Evolutionary conservation across 2,113 vertebrate species (phyloP), one percentile per base, ranked within the genome.

Genomic region (Ophthalmolycus amberensis): DNA sequence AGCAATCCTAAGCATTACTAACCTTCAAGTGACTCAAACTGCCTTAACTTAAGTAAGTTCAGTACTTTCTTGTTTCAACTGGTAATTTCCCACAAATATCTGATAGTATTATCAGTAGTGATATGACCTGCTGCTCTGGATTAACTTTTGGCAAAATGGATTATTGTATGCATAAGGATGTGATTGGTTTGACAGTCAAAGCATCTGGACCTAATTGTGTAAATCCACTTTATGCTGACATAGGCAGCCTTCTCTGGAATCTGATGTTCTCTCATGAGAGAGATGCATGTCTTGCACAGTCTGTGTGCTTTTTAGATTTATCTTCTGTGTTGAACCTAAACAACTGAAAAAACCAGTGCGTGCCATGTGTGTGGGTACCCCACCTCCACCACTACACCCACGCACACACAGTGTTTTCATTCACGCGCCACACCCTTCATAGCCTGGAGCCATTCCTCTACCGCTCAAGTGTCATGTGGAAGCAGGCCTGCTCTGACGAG

Each of bases 391-490:
- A 15, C n/a, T 1, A 37, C 3, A 18, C 8, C 27, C 29, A 7
- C 38, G 66, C 74, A 20, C 16, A 20, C 29, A 62, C 60, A 2
- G 48, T 29, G 37, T 58, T 77, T 85, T 78, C 46, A 37, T 58
- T 75, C 42, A 32, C 27, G 71, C 64, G 82, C 90, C 90, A 85
- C 93, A 89, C 92, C 93, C 91, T 60, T 79, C 67, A 71, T 11
- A 40, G 75, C 68, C 65, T 66, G 66, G 46, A 87, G 84, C 90
- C 84, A 89, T 91, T 86, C 83, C 76, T 79, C 67, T 75, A 77
- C 65, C 2, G 56, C 82, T 77, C 0, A 79, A 80, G 73, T 89
- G 86, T 85, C 81, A 89, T 65, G 85, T 69, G 62, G 83, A 48
- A 71, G 75, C 44, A 56, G 58, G 71, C 29, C 18, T 56, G 32